phyloP scores from a whole-genome alignment of 2,113 vertebrate species.

The Astur gentilis region DNA sequence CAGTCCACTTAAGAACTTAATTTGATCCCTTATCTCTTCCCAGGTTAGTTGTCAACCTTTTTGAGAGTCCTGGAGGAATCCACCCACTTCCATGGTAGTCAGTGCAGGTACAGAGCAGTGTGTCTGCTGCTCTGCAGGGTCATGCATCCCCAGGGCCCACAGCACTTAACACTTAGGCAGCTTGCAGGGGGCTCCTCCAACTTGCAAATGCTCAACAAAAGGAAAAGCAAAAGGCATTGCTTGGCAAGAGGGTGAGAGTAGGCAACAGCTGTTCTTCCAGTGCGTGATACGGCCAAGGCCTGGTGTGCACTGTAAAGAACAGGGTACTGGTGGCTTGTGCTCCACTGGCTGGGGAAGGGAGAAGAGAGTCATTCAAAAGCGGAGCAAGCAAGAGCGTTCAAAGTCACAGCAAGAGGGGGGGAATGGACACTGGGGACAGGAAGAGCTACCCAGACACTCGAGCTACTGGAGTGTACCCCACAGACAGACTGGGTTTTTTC shows the following conservation, averaged over 20 bases:
- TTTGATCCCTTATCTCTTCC: not conserved
- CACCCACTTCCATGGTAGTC: not conserved
- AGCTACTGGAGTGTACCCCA: not conserved
- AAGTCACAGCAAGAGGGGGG: not conserved
- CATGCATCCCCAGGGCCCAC: not conserved
- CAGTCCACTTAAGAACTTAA: not conserved
- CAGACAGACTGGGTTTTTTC: not conserved
- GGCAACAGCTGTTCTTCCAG: slow-evolving; percentile 6
- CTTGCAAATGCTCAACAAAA: not conserved
- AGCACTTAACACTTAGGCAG: not conserved
- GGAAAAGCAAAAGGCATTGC: not conserved
- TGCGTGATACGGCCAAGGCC: not conserved
- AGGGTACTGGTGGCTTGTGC: not conserved
- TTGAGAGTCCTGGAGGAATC: not conserved
- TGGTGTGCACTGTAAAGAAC: not conserved
- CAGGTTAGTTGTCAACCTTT: not conserved
- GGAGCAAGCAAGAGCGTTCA: not conserved
- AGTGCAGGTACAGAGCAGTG: not conserved
- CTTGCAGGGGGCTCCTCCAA: not conserved
- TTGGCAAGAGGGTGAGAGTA: not conserved
- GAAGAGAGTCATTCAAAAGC: not conserved
- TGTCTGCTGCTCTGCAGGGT: not conserved
- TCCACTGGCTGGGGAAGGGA: not conserved
- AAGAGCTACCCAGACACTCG: not conserved
- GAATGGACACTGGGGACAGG: not conserved